Evolutionary conservation across 2,888 invertebrate genomes (phyloP), one percentile per base, ranked within the genome.

Genomic region (Lasioglossum lativentre): DNA sequence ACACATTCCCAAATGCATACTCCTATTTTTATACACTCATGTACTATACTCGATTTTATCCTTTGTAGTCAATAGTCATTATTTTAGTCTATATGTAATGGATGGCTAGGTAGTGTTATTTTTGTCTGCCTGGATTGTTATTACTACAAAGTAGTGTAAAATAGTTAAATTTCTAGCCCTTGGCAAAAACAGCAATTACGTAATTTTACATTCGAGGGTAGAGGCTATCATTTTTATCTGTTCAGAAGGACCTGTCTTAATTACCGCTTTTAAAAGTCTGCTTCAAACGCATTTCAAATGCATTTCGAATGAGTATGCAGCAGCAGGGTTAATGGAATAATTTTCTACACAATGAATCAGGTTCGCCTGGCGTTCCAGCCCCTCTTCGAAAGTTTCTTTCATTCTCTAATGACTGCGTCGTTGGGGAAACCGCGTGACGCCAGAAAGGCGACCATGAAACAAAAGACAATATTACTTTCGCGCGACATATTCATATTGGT

Each of bases 391-490:
- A 30, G 59, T 63, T 63, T 63, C 59, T 63, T 63, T 63, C 30
- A 63, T 63, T 59, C 59, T 27, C 27, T 59, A 59, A 59, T 59
- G 59, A 59, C 27, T 14, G 59, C 4, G 59, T 59, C 59, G 59
- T 59, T 59, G 27, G 59, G 27, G 59, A 59, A 59, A 59, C 59
- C 30, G 59, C 59, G 59, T 63, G 59, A 63, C 59, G 59, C 59
- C 59, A 30, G 59, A 63, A 16, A 16, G 16, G 59, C 30, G 59
- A 63, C 30, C 59, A 16, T 63, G 59, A 63, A 63, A 63, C 59
- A 63, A 63, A 30, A 63, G 59, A 63, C 30, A 63, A 30, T 16
- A 63, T 27, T 63, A 30, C 59, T 63, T 63, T 63, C 27, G 59
- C 30, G 30, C 16, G 30, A 63, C 30, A 63, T 63, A 16, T 63